These are phyloP conservation scores for Hydrolagus colliei DNA, from an alignment of 2,797 vertebrate species.

Conservation along the genomic window DNA sequence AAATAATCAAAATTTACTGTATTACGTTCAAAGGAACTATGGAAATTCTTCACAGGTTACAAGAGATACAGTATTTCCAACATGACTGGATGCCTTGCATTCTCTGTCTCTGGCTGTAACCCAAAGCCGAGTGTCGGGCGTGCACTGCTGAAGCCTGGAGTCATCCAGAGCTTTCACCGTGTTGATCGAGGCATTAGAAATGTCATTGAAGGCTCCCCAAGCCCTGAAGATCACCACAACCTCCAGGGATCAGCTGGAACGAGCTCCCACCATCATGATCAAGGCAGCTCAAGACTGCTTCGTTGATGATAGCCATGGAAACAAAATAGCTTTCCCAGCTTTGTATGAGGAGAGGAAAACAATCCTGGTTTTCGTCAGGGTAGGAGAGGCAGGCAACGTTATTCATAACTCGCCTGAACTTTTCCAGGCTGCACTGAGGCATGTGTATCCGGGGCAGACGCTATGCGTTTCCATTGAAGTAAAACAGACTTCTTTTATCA, in stretches of 20 bases:
- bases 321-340: conserved; percentile 53
- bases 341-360: conserved; percentile 67
- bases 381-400: conserved; percentile 47
- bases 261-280: conserved; percentile 37
- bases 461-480: too few relatives aligned
- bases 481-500: background rate
- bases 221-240: conserved; percentile 55
- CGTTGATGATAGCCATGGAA: conserved; percentile 61
- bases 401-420: background rate
- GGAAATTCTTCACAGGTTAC: background rate
- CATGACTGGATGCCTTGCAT: background rate
- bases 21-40: background rate
- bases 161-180: background rate
- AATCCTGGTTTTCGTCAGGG: conserved; percentile 79
- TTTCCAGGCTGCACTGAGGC: background rate
- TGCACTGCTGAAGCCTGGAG: background rate
- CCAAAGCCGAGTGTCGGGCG: background rate
- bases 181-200: background rate
- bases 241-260: background rate
- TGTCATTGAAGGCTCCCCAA: background rate
- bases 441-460: too few relatives aligned
- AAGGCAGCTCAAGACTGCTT: conserved; percentile 55
- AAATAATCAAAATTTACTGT: background rate
- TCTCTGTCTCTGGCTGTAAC: background rate
- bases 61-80: background rate